Conservation (phyloP, 2,888 invertebrate genomes). For the Leptopterna dolabrata region DNA sequence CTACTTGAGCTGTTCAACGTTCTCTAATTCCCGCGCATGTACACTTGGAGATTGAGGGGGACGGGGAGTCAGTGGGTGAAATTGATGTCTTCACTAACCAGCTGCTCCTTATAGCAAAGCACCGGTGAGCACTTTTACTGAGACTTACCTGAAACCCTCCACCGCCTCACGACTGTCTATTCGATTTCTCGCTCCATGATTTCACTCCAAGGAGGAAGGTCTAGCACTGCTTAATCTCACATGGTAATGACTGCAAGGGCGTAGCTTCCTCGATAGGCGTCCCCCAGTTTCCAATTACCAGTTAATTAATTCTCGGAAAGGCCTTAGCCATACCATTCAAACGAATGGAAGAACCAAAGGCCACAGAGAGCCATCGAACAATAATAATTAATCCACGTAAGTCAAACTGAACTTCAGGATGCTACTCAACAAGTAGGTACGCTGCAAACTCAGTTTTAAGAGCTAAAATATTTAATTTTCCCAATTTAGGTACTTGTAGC, state of each 20-base stretch:
- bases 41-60: neutral
- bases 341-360: too few relatives aligned
- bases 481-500: too few relatives aligned
- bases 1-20: neutral
- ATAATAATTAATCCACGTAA: too few relatives aligned
- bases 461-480: too few relatives aligned
- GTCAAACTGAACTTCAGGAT: too few relatives aligned
- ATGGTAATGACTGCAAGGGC: constrained; percentile 36
- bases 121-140: neutral
- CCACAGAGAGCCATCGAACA: too few relatives aligned
- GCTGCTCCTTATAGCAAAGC: neutral
- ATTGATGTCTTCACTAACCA: constrained; percentile 40
- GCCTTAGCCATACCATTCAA: neutral
- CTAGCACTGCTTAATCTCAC: neutral
- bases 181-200: neutral
- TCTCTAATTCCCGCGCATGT: neutral
- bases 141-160: neutral
- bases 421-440: too few relatives aligned
- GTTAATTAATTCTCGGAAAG: constrained; percentile 13
- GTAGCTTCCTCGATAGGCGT: constrained; percentile 12
- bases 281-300: neutral
- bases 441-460: too few relatives aligned
- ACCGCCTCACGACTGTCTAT: neutral
- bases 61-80: neutral
- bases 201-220: neutral